Base-by-base conservation (phyloP, 2,113 vertebrate species). In the Telmatochromis bifrenatus region DNA sequence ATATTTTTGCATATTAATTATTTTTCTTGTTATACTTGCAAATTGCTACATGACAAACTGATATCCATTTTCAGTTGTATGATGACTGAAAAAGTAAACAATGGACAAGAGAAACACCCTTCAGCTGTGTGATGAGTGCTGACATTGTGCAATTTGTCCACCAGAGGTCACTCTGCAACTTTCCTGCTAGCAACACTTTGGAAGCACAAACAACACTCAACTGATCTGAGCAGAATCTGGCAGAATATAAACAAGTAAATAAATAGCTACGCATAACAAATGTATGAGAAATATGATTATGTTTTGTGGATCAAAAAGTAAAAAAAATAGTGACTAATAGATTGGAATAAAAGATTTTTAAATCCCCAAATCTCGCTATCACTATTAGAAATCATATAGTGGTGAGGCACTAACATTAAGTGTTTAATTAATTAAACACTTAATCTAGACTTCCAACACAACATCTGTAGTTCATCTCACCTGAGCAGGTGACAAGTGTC, bases 281-380 rank as follows among this genome's bases (percentile, higher is more conserved):
- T 47, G 39, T 17, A 26, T 10, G 14, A 45, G 39, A 11, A 73
- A 28, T 47, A 10, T 17, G 37, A 15, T 73, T 73, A 70, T 23
- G 68, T 39, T 73, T 68, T 68, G 33, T 68, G 19, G 19, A 3
- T 68, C 11, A 0, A 37, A 68, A 68, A 2, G 7, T 37, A 4
- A 68, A 68, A 39, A n/a, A 14, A 68, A 13, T 3, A 8, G 19
- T 21, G 35, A 39, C 19, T 13, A 39, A 68, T 39, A 39, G 7
- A 68, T 68, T 39, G 7, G 0, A 68, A 21, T 68, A 68, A 0
- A 39, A 21, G 19, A 39, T 21, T 68, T 68, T 68, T 68, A 39
- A 39, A 68, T 68, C 19, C 0, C 0, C 33, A 13, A 37, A 65
- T 39, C 0, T 68, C 1, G 0, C 60, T 21, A 5, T 68, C 19